Evolutionary conservation across 2,113 vertebrate species (phyloP), one percentile per base, ranked within the genome.

Genomic region (Pimephales promelas): DNA sequence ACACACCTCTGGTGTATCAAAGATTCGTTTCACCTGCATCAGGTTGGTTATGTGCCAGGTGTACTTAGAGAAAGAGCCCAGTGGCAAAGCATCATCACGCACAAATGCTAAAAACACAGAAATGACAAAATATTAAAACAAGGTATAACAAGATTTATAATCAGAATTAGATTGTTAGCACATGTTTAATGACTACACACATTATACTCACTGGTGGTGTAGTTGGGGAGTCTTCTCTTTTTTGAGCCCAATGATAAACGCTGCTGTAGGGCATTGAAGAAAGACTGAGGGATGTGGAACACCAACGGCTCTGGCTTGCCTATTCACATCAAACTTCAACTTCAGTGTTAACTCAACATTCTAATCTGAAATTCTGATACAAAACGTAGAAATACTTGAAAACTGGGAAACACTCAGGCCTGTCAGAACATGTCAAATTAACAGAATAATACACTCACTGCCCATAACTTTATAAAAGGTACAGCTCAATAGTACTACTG

Each of bases 161-260:
- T 22, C 9, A 36, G 64, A 54, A 68, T 22, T 9, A 36, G 34
- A 36, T 10, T 20, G 9, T 11, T 36, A 22, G 31, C 31, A 36
- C 3, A 20, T 68, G 18, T 22, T 36, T 9, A 68, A 18, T 64
- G 16, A 1, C 31, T 68, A 71, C 22, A 3, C 5, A 8, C 24
- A 71, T 71, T 40, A n/a, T 45, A 11, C 34, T 0, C 83, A 98
- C 97, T 96, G 73, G 96, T 96, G 7, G 97, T 97, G 52, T 94
- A 92, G 91, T 98, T 97, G 8, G 97, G 97, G n/a, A 98, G 94
- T 47, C 96, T 91, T 91, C 96, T 97, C 92, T 98, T 98, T 20
- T 94, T 90, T 52, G 94, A 97, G 13, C 97, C 96, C 1, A 95
- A 92, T 5, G 96, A 97, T 84, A 98, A 93, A 1, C 97, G 93